Percentiles rank a stretch among this genome's conserved stretches.
Conservation (phyloP, 2,888 invertebrate species). For the Nesidiocoris tenuis region DNA sequence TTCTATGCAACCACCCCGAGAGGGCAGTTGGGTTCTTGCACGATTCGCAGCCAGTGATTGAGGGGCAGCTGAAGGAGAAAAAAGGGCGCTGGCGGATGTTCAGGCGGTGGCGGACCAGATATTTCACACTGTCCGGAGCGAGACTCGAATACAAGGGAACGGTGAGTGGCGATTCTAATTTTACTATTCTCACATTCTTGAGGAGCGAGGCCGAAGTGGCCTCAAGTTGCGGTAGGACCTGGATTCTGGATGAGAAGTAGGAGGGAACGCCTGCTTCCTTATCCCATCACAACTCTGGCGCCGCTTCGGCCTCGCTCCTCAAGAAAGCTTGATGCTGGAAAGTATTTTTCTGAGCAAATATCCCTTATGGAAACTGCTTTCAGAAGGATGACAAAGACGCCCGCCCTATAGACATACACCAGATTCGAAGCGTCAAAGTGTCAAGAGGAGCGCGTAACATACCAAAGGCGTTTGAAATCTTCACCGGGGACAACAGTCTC, state of each 20-base stretch:
- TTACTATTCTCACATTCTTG: too few relatives aligned
- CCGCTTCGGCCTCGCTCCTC: too few relatives aligned
- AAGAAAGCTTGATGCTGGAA: too few relatives aligned
- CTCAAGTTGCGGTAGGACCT: too few relatives aligned
- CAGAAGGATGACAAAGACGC: conserved; percentile 70
- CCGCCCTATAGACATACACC: conserved; percentile 78
- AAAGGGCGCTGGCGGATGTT: conserved; percentile 90
- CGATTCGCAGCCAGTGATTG: conserved; percentile 82
- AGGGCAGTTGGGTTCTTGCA: conserved; percentile 78
- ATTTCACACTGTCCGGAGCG: conserved; percentile 90
- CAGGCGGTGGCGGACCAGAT: conserved; percentile 87
- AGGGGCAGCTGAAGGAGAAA: conserved; percentile 88
- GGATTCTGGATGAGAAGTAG: too few relatives aligned
- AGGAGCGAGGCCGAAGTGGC: too few relatives aligned
- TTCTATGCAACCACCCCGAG: conserved; percentile 90
- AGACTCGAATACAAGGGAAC: conserved; percentile 84
- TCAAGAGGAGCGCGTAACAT: conserved; percentile 87
- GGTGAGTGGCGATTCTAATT: too few relatives aligned
- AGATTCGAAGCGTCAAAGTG: conserved; percentile 92
- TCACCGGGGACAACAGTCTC: conserved; percentile 87
- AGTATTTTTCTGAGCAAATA: not conserved
- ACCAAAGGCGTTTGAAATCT: conserved; percentile 95
- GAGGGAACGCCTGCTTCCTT: too few relatives aligned
- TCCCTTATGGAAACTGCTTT: conserved; percentile 44
- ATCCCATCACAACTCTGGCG: too few relatives aligned